Evolutionary conservation across 2,888 invertebrate genomes (phyloP).

Genomic region (Xanthorhoe designata): DNA sequence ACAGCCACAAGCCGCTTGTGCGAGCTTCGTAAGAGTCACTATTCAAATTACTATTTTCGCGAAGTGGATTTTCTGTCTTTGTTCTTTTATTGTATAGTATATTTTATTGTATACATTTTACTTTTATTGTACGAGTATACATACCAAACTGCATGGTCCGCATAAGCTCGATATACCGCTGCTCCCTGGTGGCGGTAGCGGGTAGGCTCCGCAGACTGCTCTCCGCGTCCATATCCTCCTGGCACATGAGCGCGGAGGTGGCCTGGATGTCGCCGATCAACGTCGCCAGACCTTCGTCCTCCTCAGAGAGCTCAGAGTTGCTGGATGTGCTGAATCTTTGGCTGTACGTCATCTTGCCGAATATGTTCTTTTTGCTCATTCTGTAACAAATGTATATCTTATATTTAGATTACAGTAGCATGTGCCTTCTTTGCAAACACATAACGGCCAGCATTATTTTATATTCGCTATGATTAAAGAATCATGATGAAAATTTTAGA

Average conservation of each 20-base stretch:
- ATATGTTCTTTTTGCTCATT: slow-evolving; percentile 87
- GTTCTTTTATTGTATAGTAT: too few relatives aligned
- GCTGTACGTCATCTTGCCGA: slow-evolving; percentile 83
- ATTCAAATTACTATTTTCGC: too few relatives aligned
- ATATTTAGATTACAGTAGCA: neutral
- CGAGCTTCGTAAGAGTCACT: too few relatives aligned
- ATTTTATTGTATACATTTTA: too few relatives aligned
- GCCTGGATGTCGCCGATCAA: slow-evolving; percentile 94
- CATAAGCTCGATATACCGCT: slow-evolving; percentile 94
- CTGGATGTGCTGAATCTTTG: slow-evolving; percentile 81
- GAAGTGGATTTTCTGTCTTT: too few relatives aligned
- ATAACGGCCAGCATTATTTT: neutral
- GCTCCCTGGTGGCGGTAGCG: slow-evolving; percentile 71
- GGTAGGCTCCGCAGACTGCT: slow-evolving; percentile 63
- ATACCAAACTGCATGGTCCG: slow-evolving; percentile 94
- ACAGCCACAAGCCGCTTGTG: too few relatives aligned
- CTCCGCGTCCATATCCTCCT: slow-evolving; percentile 64
- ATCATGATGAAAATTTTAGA: too few relatives aligned
- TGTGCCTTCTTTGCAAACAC: neutral
- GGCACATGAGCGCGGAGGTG: slow-evolving; percentile 77
- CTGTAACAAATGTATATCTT: slow-evolving; percentile 63
- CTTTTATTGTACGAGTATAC: too few relatives aligned
- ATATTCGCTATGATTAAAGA: too few relatives aligned
- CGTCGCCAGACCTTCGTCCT: slow-evolving; percentile 95
- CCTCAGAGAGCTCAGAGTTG: slow-evolving; percentile 89